phyloP scores from a whole-genome alignment of 1,140 invertebrate species.

The Homalodisca vitripennis region DNA sequence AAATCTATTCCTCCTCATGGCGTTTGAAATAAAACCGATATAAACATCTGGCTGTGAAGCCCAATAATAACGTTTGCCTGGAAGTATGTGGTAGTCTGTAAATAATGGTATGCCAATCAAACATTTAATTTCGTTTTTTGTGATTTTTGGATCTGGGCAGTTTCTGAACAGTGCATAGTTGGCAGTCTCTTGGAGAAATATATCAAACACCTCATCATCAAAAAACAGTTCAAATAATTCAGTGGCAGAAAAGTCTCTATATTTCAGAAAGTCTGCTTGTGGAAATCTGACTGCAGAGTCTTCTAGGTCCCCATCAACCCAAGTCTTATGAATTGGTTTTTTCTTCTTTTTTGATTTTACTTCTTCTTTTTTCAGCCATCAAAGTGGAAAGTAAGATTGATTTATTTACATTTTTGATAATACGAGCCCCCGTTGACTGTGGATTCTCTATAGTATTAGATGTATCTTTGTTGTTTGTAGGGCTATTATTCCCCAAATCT shows the following conservation, averaged over 20 bases:
- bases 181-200: slow-evolving; percentile 32
- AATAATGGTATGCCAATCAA: slow-evolving; percentile 38
- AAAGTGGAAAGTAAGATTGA: background rate
- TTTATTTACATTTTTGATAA: background rate
- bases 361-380: too few relatives aligned
- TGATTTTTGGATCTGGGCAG: slow-evolving; percentile 32
- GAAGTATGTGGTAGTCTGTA: slow-evolving; percentile 39
- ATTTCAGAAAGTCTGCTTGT: slow-evolving; percentile 27
- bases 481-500: background rate
- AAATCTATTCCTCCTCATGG: slow-evolving; percentile 35
- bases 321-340: slow-evolving; percentile 27
- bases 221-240: slow-evolving; percentile 37
- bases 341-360: background rate
- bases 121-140: slow-evolving; percentile 36
- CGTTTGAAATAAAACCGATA: slow-evolving; percentile 30
- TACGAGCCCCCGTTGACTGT: too few relatives aligned
- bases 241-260: slow-evolving; percentile 31
- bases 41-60: slow-evolving; percentile 29
- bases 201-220: slow-evolving; percentile 36
- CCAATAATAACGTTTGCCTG: slow-evolving; percentile 39
- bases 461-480: background rate
- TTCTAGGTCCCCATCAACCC: slow-evolving; percentile 29
- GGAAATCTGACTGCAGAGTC: slow-evolving; percentile 29
- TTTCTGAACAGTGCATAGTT: slow-evolving; percentile 33
- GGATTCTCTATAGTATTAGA: background rate